Conservation (phyloP, 2,113 vertebrate species). For the Holacanthus passer region DNA sequence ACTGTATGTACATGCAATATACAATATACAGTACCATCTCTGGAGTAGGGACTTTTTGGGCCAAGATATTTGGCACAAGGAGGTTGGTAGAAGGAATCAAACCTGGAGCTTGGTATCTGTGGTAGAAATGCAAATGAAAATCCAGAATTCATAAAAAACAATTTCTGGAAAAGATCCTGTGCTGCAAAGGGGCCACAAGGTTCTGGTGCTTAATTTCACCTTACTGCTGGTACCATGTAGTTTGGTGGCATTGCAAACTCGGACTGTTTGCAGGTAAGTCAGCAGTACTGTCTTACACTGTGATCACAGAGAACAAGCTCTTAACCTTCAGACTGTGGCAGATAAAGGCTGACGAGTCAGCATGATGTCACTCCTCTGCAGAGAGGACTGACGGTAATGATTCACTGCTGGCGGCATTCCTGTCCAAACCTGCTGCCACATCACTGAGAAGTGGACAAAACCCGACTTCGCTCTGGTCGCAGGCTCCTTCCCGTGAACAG, state of each 20-base stretch:
- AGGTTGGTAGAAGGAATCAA: too few species aligned
- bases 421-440: conserved; percentile 63
- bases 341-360: conserved; percentile 74
- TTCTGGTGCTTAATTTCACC: neutral
- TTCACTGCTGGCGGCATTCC: conserved; percentile 66
- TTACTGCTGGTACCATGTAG: neutral
- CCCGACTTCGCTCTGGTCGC: conserved; percentile 37
- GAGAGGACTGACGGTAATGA: conserved; percentile 58
- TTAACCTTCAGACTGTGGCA: conserved; percentile 65
- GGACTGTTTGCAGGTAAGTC: neutral
- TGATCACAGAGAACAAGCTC: neutral
- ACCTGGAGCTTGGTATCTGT: too few species aligned
- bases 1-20: too few species aligned
- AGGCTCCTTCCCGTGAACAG: conserved; percentile 59
- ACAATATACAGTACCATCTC: too few species aligned
- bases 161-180: too few species aligned
- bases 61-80: too few species aligned
- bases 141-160: too few species aligned
- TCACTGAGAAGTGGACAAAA: conserved; percentile 47
- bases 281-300: neutral
- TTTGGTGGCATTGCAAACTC: neutral
- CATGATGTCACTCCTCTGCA: conserved; percentile 70
- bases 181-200: neutral
- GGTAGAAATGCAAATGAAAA: too few species aligned
- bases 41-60: too few species aligned